These are phyloP conservation scores for Megaceryle maxima DNA, from an alignment of 2,113 vertebrate species.

Conservation along the genomic window DNA sequence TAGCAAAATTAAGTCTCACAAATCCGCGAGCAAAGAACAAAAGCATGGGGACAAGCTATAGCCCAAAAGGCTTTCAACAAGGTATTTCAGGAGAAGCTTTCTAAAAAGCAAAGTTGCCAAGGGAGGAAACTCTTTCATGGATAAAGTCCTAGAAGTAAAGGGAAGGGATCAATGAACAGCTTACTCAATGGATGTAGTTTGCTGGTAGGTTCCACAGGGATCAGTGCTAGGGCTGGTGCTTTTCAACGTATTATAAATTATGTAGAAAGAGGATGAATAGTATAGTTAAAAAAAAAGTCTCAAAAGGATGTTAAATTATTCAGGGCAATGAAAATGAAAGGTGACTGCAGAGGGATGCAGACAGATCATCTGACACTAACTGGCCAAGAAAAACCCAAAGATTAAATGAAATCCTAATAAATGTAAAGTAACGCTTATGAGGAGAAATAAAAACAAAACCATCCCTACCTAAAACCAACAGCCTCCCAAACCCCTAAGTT, in stretches of 20 bases:
- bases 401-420: not conserved
- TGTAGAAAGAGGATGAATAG: not conserved
- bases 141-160: not conserved
- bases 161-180: not conserved
- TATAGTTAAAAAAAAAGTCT: not conserved
- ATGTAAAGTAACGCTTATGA: not conserved
- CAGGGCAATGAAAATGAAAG: not conserved
- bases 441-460: not conserved
- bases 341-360: not conserved
- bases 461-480: not conserved
- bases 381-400: not conserved
- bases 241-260: constrained; percentile 7
- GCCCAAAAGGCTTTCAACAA: not conserved
- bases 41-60: not conserved
- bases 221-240: not conserved
- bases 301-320: not conserved
- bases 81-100: not conserved
- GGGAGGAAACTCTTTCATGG: not conserved
- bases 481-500: not conserved
- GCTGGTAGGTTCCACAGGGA: not conserved
- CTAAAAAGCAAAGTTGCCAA: not conserved
- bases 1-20: not conserved
- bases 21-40: not conserved
- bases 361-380: not conserved
- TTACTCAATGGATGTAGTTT: not conserved